Base-by-base conservation (phyloP, 2,113 vertebrate genomes). In the Amia ocellicauda region DNA sequence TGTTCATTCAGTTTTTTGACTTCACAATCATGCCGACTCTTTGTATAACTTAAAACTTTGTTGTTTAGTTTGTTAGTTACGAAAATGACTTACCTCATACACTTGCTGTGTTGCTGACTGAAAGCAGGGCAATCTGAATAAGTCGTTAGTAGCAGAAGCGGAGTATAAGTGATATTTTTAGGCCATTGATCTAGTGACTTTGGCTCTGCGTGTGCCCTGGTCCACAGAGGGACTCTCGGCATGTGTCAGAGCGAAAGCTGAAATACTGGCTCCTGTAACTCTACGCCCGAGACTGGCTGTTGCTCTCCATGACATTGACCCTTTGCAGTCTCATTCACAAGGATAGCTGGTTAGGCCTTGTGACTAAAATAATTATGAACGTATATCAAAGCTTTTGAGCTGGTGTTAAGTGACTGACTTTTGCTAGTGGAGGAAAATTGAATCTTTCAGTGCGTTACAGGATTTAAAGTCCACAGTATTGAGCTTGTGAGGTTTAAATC, bases 151-250 rank as follows among this genome's bases (percentile, higher is more conserved):
- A 73, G 80, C 77, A 58, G 78, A 71, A 78, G 69, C 81, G 70
- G 74, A 78, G 77, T 76, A 69, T 58, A 16, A 69, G 52, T 75
- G 74, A 74, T 88, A 88, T 86, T 86, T 88, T 85, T 88, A 87
- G 85, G 71, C 62, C 71, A 72, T 69, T 78, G 76, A 78, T 82
- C 75, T 74, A 72, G 64, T 64, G 58, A 68, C 73, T 71, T 70
- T 82, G 80, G 83, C 83, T 78, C 72, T 74, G 76, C 74, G 71
- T 67, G 41, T 61, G 69, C 72, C 69, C 42, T 24, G 63, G 76
- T 80, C 74, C 72, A 72, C 66, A 54, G 77, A 76, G 74, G 20
- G 74, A 68, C 77, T 68, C 71, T 58, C 23, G 31, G n/a, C 51
- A 22, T 11, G 23, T 42, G 69, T 76, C 72, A 72, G 78, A 73